Evolutionary conservation across 1,140 invertebrate species (phyloP).

Genomic region (Drosophila seguyi): DNA sequence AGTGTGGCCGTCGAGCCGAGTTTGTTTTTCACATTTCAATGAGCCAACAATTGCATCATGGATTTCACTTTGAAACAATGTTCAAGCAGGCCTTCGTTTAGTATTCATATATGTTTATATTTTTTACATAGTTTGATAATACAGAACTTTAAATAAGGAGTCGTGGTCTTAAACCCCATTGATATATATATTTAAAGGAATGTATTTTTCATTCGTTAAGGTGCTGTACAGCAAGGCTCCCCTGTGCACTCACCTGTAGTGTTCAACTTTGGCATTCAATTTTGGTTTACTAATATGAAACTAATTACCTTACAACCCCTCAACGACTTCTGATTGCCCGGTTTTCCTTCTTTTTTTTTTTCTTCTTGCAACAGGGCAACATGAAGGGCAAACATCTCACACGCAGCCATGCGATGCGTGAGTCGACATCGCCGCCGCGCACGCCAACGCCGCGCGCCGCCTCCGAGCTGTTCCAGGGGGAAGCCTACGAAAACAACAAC

Average conservation of each 20-base stretch:
- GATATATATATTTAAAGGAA: neutral
- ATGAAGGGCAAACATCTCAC: conserved; percentile 93
- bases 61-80: neutral
- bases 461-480: conserved; percentile 60
- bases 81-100: conserved; percentile 3
- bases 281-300: conserved; percentile 67
- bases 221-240: neutral
- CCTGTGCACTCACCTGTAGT: conserved; percentile 8
- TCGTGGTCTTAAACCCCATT: neutral
- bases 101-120: neutral
- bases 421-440: conserved; percentile 93
- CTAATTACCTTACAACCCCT: conserved; percentile 65
- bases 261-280: conserved; percentile 74
- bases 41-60: conserved; percentile 78
- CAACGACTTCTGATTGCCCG: conserved; percentile 9
- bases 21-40: conserved; percentile 66
- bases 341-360: conserved; percentile 20
- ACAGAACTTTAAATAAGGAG: neutral
- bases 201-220: neutral
- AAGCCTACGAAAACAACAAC: conserved; percentile 64
- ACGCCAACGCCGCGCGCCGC: conserved; percentile 87
- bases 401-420: conserved; percentile 94
- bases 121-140: neutral
- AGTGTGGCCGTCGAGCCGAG: neutral
- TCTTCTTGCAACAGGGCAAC: conserved; percentile 86